A percentile compares a stretch with the other conserved stretches of the same genome.
Conservation (phyloP, 2,113 vertebrate genomes). For the Xenopus borealis region DNA sequence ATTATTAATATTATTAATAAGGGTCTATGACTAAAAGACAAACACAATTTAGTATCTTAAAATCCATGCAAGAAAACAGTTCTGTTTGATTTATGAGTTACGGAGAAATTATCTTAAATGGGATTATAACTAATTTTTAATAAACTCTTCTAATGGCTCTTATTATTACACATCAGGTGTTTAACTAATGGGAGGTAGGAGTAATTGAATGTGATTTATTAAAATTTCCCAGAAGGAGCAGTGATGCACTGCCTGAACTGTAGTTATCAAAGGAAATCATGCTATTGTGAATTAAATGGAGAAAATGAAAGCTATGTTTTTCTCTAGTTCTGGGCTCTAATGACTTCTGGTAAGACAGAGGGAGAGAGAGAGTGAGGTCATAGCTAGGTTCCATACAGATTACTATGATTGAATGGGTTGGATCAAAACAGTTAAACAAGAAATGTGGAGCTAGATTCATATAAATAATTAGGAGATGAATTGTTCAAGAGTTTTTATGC, state of each 20-base stretch:
- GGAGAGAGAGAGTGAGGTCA: no score
- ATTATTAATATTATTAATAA: slow-evolving; percentile 58
- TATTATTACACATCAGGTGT: not conserved
- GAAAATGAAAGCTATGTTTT: not conserved
- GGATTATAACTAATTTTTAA: slow-evolving; percentile 2
- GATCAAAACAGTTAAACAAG: no score
- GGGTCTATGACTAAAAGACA: slow-evolving; percentile 49
- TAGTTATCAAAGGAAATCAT: not conserved
- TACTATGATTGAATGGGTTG: no score
- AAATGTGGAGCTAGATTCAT: no score
- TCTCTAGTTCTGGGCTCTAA: no score
- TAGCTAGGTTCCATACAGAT: no score
- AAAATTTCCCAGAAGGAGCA: not conserved
- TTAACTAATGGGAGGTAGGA: not conserved
- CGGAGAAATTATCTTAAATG: not conserved
- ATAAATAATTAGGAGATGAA: no score
- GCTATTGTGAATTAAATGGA: not conserved
- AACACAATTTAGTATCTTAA: slow-evolving; percentile 52
- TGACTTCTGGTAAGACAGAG: no score
- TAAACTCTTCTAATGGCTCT: slow-evolving; percentile 4
- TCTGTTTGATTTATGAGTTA: slow-evolving; percentile 71
- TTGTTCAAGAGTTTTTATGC: no score
- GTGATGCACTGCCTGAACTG: not conserved
- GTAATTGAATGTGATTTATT: slow-evolving; percentile 6
- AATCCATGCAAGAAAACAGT: slow-evolving; percentile 65